A percentile compares a stretch with the other conserved stretches of the same genome.
Conservation (phyloP, 2,888 invertebrate species). For the Orthosia cruda region DNA sequence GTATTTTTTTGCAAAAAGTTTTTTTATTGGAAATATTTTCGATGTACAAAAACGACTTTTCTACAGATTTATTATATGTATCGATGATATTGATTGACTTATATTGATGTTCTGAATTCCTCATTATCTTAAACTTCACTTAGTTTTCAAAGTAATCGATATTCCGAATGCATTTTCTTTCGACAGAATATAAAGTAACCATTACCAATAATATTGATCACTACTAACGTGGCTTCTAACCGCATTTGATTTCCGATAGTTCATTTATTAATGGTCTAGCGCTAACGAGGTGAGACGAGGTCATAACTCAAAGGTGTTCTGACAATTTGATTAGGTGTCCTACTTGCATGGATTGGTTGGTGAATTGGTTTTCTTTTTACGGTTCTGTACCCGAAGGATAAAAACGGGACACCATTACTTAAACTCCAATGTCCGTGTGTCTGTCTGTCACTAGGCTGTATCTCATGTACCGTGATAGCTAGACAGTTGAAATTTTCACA, state of each 20-base stretch:
- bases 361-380: not conserved
- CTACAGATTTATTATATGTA: too few relatives aligned
- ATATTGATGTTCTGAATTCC: not conserved
- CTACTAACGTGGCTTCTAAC: slow-evolving; percentile 1
- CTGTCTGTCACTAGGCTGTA: too few relatives aligned
- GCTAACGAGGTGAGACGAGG: slow-evolving; percentile 17
- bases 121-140: not conserved
- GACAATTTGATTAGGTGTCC: slow-evolving; percentile 14
- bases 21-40: too few relatives aligned
- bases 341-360: not conserved
- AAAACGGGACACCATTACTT: too few relatives aligned
- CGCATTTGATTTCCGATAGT: slow-evolving; percentile 29
- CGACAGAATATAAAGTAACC: slow-evolving; percentile 29
- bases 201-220: slow-evolving; percentile 19
- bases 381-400: too few relatives aligned
- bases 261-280: slow-evolving; percentile 23
- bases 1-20: too few relatives aligned
- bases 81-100: not conserved
- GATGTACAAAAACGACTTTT: too few relatives aligned
- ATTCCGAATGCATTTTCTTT: slow-evolving; percentile 1
- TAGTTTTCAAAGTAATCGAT: not conserved
- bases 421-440: too few relatives aligned
- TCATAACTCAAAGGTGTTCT: slow-evolving; percentile 14
- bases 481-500: too few relatives aligned
- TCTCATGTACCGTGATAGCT: too few relatives aligned